Percentiles rank a stretch among this genome's conserved stretches.
Evolutionary conservation across 1,140 invertebrate genomes (phyloP).

Genomic region (Subanguina moxae): DNA sequence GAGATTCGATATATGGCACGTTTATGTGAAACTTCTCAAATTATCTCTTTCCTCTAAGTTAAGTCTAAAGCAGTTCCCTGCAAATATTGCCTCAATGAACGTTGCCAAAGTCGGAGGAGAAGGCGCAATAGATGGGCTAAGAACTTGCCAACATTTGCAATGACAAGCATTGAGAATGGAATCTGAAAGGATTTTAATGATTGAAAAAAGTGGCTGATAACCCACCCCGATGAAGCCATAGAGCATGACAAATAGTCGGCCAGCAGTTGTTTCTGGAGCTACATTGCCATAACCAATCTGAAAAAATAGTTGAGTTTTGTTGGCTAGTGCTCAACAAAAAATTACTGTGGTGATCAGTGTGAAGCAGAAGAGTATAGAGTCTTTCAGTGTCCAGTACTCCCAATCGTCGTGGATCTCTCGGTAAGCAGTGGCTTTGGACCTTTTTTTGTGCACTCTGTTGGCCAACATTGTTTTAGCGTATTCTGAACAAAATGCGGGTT

Average conservation of each 20-base stretch:
- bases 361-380: constrained; percentile 35
- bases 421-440: neutral
- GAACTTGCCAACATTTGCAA: too few relatives aligned
- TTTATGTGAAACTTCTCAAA: too few relatives aligned
- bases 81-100: too few relatives aligned
- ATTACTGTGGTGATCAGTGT: constrained; percentile 28
- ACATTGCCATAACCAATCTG: constrained; percentile 62
- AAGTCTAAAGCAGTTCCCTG: too few relatives aligned
- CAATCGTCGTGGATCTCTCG: constrained; percentile 9
- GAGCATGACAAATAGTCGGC: constrained; percentile 47
- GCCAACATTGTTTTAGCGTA: neutral
- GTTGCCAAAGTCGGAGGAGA: too few relatives aligned
- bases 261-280: constrained; percentile 61
- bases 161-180: too few relatives aligned
- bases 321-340: neutral
- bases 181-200: too few relatives aligned
- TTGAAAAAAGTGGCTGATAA: neutral
- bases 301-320: neutral
- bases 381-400: constrained; percentile 34
- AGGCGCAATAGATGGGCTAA: too few relatives aligned
- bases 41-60: too few relatives aligned
- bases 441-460: neutral
- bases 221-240: constrained; percentile 54
- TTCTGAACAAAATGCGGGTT: neutral
- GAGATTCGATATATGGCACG: too few relatives aligned